These are phyloP conservation scores for Drosophila serrata DNA, from an alignment of 1,140 invertebrate genomes.

Conservation along the genomic window DNA sequence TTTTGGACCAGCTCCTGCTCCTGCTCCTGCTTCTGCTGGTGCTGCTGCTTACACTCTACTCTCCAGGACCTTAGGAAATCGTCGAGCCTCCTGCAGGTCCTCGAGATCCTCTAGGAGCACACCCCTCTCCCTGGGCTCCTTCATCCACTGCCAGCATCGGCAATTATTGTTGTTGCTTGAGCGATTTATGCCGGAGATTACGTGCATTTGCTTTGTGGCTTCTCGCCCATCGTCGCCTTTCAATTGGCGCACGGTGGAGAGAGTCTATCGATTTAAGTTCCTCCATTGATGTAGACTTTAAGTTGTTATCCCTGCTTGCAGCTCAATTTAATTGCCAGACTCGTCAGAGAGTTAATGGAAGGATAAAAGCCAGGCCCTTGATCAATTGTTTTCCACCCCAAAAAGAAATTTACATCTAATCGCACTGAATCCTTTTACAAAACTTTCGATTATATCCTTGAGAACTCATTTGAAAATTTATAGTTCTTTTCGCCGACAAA, in stretches of 20 bases:
- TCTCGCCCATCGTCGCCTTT: conserved; percentile 34
- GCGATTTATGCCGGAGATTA: conserved; percentile 73
- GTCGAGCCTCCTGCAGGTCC: conserved; percentile 12
- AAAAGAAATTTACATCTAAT: not conserved
- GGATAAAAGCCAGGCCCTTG: not conserved
- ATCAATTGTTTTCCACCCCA: not conserved
- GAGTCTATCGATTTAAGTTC: conserved; percentile 29
- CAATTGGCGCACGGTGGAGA: conserved; percentile 29
- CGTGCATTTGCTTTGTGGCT: conserved; percentile 59
- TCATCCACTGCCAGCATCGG: conserved; percentile 27
- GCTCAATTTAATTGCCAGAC: not conserved
- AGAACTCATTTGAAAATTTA: conserved; percentile 1
- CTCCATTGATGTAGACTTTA: conserved; percentile 29
- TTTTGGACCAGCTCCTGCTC: conserved; percentile 40
- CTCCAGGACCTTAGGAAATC: conserved; percentile 7
- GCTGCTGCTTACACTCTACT: not conserved
- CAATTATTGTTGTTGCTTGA: conserved; percentile 67
- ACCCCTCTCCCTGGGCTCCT: not conserved
- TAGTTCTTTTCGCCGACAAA: not conserved
- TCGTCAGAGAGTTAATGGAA: not conserved
- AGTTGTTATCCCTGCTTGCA: conserved; percentile 10
- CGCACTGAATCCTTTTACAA: not conserved
- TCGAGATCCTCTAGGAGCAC: too few relatives aligned
- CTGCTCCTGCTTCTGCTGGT: not conserved
- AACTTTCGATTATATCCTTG: not conserved